phyloP scores from a whole-genome alignment of 2,797 vertebrate genomes.

The Phrynocephalus vlangalii region DNA sequence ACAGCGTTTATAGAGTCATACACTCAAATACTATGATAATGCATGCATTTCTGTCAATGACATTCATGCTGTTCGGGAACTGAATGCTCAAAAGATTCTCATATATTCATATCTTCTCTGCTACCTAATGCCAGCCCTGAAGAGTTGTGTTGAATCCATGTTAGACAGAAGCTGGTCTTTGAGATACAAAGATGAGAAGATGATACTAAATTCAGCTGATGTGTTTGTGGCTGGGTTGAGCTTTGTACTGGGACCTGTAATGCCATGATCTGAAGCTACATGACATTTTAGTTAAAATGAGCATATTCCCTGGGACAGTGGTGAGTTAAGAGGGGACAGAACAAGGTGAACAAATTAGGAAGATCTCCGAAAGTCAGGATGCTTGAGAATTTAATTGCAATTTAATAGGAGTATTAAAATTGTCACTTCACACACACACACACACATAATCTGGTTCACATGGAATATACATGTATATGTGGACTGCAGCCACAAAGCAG shows the following conservation, averaged over 20 bases:
- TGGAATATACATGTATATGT: not conserved
- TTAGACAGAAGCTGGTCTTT: not conserved
- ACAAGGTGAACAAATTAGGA: not conserved
- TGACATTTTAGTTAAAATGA: not conserved
- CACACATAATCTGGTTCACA: not conserved
- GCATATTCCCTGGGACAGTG: not conserved
- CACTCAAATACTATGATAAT: not conserved
- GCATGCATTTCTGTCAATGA: not conserved
- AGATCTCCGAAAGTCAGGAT: not conserved
- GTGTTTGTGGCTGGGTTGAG: not conserved
- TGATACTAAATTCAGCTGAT: not conserved
- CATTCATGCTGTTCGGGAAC: not conserved
- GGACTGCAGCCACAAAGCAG: not conserved
- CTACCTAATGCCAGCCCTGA: not conserved
- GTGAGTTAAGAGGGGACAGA: not conserved
- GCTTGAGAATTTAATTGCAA: not conserved
- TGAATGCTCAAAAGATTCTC: not conserved
- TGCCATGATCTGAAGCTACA: not conserved
- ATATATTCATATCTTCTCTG: not conserved
- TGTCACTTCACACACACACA: not conserved
- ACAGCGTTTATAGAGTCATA: not conserved
- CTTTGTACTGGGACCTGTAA: not conserved
- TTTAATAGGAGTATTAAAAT: not conserved
- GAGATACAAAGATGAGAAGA: not conserved
- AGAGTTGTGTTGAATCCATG: not conserved